These are phyloP conservation scores for Oryzias curvinotus DNA, from an alignment of 2,113 vertebrate species.

Conservation along the genomic window DNA sequence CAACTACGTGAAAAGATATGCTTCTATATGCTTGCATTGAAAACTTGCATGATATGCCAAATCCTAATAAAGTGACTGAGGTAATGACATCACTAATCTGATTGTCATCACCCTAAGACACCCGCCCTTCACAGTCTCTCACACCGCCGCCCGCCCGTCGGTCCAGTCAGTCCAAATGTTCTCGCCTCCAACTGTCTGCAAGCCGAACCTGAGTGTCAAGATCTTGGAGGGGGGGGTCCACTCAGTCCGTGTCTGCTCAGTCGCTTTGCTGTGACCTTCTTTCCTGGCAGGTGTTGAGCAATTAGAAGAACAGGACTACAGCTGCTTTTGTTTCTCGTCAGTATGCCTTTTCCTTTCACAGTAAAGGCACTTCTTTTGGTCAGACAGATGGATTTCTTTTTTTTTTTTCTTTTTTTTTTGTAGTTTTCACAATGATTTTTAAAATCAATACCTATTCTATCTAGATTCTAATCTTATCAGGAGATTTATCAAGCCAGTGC, in stretches of 20 bases:
- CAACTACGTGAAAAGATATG: conserved; percentile 62
- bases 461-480: conserved; percentile 25
- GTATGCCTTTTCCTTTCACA: conserved; percentile 84
- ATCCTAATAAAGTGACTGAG: conserved; percentile 82
- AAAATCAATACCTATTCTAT: conserved; percentile 10
- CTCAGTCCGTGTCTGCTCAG: conserved; percentile 47
- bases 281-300: conserved; percentile 57
- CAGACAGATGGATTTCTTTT: conserved; percentile 75
- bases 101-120: conserved; percentile 86
- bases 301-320: conserved; percentile 40
- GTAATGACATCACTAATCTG: conserved; percentile 87
- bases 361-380: conserved; percentile 94
- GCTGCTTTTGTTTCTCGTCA: conserved; percentile 67
- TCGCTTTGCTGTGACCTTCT: conserved; percentile 35
- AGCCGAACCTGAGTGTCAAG: conserved; percentile 42
- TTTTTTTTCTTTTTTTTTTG: conserved; percentile 12
- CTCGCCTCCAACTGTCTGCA: conserved; percentile 51
- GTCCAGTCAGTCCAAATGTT: conserved; percentile 55
- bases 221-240: conserved; percentile 41
- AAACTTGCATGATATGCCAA: conserved; percentile 88
- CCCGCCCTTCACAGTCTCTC: conserved; percentile 48
- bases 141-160: conserved; percentile 43
- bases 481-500: conserved; percentile 69
- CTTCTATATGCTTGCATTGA: conserved; percentile 78
- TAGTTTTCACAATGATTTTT: conserved; percentile 29